Evolutionary conservation across 2,888 invertebrate genomes (phyloP), one percentile per base, ranked within the genome.

Genomic region (Saturnia japonica): DNA sequence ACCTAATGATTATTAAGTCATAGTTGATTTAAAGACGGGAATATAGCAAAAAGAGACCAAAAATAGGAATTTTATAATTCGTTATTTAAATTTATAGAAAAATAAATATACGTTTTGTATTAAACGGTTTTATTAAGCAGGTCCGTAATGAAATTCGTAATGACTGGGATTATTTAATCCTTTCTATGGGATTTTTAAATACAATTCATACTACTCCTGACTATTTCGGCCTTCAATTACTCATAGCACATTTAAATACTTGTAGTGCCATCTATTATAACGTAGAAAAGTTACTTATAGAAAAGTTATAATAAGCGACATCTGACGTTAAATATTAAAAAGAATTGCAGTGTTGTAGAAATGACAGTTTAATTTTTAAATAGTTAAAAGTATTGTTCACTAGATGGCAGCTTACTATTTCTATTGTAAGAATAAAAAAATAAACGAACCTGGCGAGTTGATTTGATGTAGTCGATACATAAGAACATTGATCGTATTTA

Each of bases 391-490:
- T 11, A 28, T n/a, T 3, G 28, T 25, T 14, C 6, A 28, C 12
- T 68, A 83, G 82, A 79, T 82, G 78, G 76, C 80, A 71, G 25
- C 25, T 25, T 28, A 60, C 25, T 14, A 28, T 60, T 47, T 47
- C 16, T 34, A 34, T 47, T 47, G 16, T 1, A 47, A n/a, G 6
- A 16, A 6, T 54, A 22, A 8, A 22, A 54, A 54, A 54, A 54
- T 19, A 16, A 54, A 60, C 57, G 25, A 79, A 93, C 93, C 85
- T 90, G n/a, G 82, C 79, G 12, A 91, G 83, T 71, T 88, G 90
- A n/a, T 82, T 75, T 0, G 82, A 73, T 60, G 84, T 85, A 1
- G 86, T 77, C 0, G 90, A 88, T 0, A 90, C 82, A 66, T 82
- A 91, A 1, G 80, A 74, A 73, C 92, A 93, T 45, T 85, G 82